Percentiles rank a stretch among this genome's conserved stretches.
phyloP scores from a whole-genome alignment of 2,113 vertebrate genomes.

The Lepisosteus osseus region DNA sequence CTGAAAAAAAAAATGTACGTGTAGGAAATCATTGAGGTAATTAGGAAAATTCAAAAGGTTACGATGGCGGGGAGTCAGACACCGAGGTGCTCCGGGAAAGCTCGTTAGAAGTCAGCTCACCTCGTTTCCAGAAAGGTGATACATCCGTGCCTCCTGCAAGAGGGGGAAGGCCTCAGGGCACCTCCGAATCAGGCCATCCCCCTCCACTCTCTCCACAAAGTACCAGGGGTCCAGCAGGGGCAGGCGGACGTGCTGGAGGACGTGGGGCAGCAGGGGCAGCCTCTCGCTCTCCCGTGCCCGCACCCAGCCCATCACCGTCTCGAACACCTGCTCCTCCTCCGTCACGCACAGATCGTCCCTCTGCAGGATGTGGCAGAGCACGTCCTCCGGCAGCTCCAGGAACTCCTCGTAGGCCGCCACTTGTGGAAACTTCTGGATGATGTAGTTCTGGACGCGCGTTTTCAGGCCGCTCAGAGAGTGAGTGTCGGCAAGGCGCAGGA shows the following conservation, averaged over 20 bases:
- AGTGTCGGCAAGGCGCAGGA: constrained; percentile 82
- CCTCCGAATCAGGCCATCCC: constrained; percentile 77
- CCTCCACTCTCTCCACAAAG: constrained; percentile 89
- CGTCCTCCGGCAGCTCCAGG: constrained; percentile 74
- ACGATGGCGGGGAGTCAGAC: no score
- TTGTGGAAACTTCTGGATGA: constrained; percentile 81
- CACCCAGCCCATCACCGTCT: constrained; percentile 85
- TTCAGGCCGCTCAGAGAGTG: constrained; percentile 76
- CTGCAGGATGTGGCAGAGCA: constrained; percentile 73
- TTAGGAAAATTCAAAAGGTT: no score
- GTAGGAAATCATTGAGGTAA: no score
- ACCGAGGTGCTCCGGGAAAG: no score
- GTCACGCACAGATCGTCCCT: constrained; percentile 83
- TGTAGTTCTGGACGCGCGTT: constrained; percentile 75
- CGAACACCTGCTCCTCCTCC: constrained; percentile 84
- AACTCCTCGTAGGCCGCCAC: constrained; percentile 82
- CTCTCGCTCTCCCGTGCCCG: constrained; percentile 68
- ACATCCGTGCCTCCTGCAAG: constrained; percentile 87
- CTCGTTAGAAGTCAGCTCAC: constrained; percentile 48
- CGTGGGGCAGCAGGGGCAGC: constrained; percentile 55
- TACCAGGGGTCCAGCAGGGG: constrained; percentile 89
- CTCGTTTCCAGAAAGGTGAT: constrained; percentile 89
- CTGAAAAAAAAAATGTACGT: no score
- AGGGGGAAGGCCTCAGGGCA: constrained; percentile 83
- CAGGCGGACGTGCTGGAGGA: constrained; percentile 79